Base-by-base conservation (phyloP, 1,140 invertebrate species). In the Drosophila pectinifera region DNA sequence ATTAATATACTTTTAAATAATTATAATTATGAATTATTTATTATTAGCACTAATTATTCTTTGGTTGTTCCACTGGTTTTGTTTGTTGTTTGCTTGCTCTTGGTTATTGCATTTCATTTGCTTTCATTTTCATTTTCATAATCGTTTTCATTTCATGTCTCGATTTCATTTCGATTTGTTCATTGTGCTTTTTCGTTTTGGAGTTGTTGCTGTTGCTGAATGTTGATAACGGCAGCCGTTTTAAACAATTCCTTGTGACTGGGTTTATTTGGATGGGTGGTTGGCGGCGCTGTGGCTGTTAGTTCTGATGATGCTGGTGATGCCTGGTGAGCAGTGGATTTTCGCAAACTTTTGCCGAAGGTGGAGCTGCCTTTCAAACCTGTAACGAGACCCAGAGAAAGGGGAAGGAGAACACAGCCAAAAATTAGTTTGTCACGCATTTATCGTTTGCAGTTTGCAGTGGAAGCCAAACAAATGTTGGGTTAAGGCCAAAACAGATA, bases 51-150 rank as follows among this genome's bases (percentile, higher is more conserved):
- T 92, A 92, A 91, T 83, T 84, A 91, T 90, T 92, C 91, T 92
- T 92, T 92, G 91, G 91, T 91, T 91, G 83, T 78, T 91, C 85
- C 85, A 92, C 91, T 91, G 91, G 91, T 91, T 92, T 78, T 81
- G 82, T 86, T 91, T 68, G 80, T 74, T 55, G 43, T 75, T 73
- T 85, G 51, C 76, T 73, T 46, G 80, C 72, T 84, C 74, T 84
- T 91, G 68, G 67, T 85, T 84, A 77, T 84, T 75, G 70, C 58
- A 64, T 68, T 67, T 51, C 34, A 20, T 24, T 58, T 76, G 31
- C 31, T 14, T 14, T 36, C 11, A 18, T 14, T 20, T 51, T 34
- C 31, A 11, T 13, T 34, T 28, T 31, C 5, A 20, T 31, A 80
- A 46, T 34, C 31, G 31, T 13, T 34, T 28, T 31, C 5, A 20